Evolutionary conservation across 2,113 vertebrate genomes (phyloP), one percentile per base, ranked within the genome.

Genomic region (Plecotus auritus): DNA sequence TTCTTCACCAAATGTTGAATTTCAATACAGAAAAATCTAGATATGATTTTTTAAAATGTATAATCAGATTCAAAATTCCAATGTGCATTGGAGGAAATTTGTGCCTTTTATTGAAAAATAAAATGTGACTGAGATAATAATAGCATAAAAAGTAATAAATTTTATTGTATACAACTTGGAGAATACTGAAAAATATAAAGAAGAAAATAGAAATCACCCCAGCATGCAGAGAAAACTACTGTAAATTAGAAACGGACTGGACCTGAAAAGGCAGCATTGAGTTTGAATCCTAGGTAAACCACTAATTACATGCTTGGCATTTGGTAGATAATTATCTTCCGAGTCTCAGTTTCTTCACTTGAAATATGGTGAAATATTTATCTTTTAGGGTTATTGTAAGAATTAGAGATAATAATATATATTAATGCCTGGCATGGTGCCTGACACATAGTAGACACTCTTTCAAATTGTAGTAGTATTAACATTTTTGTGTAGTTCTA

Each of bases 11-110:
- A 45, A 67, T 61, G 30, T 78, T 73, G 11, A 92, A 89, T 96
- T 95, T 95, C 51, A 56, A 22, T 85, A 84, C 20, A 47, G 30
- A 92, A 30, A 96, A 90, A 94, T 91, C 67, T 45, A 83, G 40
- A 70, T 45, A 54, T 26, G 64, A 26, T 88, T 85, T 85, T 85
- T 37, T 76, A 72, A 93, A 87, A 47, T 49, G 22, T 66, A 49
- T 61, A 76, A 16, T 94, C 18, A 85, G 61, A 66, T 90, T 95
- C 51, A 73, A 85, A 92, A 88, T 94, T 91, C 7, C 22, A 85
- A 0, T 89, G n/a, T 67, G 35, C 45, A 14, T 54, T 81, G 30
- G 28, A 88, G 73, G 83, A 92, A 90, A 70, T n/a, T 45, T 16
- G 6, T 90, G 8, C 69, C 47, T 89, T 93, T 91, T 81, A 64